A percentile compares a stretch with the other conserved stretches of the same genome.
Conservation (phyloP, 2,797 vertebrate genomes). For the Craterocephalus amniculus region DNA sequence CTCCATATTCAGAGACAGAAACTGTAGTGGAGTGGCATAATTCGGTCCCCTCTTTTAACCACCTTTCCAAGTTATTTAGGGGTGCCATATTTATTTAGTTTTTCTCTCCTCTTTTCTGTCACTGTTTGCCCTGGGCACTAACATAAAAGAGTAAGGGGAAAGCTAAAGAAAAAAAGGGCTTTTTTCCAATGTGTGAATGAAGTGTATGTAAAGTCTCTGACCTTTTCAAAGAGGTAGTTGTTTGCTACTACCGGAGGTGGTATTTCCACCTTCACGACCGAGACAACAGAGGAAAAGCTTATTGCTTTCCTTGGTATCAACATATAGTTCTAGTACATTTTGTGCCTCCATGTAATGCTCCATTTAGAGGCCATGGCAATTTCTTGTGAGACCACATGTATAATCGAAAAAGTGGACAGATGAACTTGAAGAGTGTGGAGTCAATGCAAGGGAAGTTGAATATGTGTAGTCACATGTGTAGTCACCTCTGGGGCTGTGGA, state of each 20-base stretch:
- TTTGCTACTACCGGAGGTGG: background rate
- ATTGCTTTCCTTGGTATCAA: background rate
- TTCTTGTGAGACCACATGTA: background rate
- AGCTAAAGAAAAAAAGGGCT: background rate
- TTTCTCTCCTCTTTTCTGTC: background rate
- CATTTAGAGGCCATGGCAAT: background rate
- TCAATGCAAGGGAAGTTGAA: constrained; percentile 8
- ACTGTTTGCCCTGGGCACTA: too few relatives aligned
- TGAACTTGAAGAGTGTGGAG: constrained; percentile 8
- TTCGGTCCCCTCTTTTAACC: too few relatives aligned
- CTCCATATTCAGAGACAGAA: too few relatives aligned
- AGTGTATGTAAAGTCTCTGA: background rate
- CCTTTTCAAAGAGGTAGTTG: background rate
- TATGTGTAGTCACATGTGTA: too few relatives aligned
- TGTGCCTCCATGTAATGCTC: background rate
- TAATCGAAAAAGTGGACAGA: constrained; percentile 25
- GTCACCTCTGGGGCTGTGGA: background rate
- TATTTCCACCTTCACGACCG: background rate
- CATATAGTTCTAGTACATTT: background rate
- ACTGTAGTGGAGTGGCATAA: too few relatives aligned
- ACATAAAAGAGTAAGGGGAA: too few relatives aligned
- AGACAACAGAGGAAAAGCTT: background rate
- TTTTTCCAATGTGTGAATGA: background rate
- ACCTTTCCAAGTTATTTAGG: too few relatives aligned
- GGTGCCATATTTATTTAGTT: too few relatives aligned